Evolutionary conservation across 2,113 vertebrate genomes (phyloP), one percentile per base, ranked within the genome.

Genomic region (Oreochromis spilurus): DNA sequence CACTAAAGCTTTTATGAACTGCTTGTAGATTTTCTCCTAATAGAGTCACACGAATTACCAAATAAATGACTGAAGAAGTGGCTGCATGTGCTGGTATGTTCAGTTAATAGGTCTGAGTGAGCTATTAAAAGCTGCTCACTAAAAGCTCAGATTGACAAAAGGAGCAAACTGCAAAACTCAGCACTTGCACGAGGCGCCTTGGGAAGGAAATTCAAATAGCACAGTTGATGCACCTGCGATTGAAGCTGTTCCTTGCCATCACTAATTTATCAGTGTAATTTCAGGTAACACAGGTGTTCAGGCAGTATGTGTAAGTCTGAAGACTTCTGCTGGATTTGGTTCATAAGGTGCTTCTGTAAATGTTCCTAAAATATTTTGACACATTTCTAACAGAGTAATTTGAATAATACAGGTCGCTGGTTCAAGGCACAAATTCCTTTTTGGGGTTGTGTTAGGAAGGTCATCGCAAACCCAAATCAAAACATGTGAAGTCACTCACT

Each of bases 221-320:
- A 75, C 29, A 26, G 83, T 80, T 89, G 88, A 93, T 83, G 91
- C 94, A 94, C 89, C 94, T 95, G 92, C 89, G 40, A 82, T 84
- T 88, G 88, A 79, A 89, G 84, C 75, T 86, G 87, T 24, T 89
- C 85, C 29, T 81, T 80, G 85, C 88, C 79, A 10, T 85, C 70
- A 45, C 67, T 92, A 86, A 94, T 93, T 91, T 62, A 94, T 94
- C 85, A 88, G 57, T 3, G 82, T 83, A 38, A 43, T 78, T 90
- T 87, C 82, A 85, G 93, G 65, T 58, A 84, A 58, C 84, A 31
- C 93, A 94, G 93, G 92, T 93, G 94, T 80, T 88, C 45, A 79
- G 60, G 65, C 55, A 3, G 36, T 17, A 34, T 1, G 19, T 31
- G 6, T 48, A 54, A 75, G 54, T 75, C 54, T 79, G 57, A 12